A percentile compares a stretch with the other conserved stretches of the same genome.
Conservation (phyloP, 2,888 invertebrate genomes). For the Lydus trimaculatus region DNA sequence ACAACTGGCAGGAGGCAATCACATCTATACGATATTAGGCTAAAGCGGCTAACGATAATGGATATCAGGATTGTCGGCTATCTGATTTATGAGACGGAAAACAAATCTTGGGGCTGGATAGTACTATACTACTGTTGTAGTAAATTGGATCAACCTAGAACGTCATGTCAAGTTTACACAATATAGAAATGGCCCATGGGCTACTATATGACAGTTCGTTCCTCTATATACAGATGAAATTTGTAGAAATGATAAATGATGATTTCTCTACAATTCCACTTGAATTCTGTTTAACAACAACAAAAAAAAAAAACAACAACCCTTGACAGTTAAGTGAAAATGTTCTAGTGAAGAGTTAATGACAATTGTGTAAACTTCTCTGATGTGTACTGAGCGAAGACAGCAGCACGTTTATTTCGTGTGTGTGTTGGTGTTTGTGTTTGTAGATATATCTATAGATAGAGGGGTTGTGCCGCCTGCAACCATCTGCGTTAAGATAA, state of each 20-base stretch:
- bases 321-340: conserved; percentile 5
- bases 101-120: conserved; percentile 58
- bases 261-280: not conserved
- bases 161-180: conserved; percentile 49
- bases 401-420: conserved; percentile 2
- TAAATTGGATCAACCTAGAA: conserved; percentile 60
- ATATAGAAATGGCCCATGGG: conserved; percentile 11
- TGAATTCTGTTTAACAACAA: not conserved
- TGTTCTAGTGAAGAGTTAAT: conserved; percentile 8
- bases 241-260: conserved; percentile 6
- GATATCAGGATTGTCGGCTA: conserved; percentile 60
- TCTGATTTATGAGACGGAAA: conserved; percentile 61
- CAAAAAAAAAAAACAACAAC: not conserved
- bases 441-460: not conserved
- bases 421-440: not conserved
- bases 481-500: conserved; percentile 36
- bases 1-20: conserved; percentile 41
- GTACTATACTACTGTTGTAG: conserved; percentile 24
- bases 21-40: conserved; percentile 51
- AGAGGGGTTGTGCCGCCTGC: conserved; percentile 6
- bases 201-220: conserved; percentile 27
- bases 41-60: conserved; percentile 58
- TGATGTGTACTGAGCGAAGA: not conserved
- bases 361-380: conserved; percentile 7
- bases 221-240: conserved; percentile 3